These are phyloP conservation scores for Tetranychus piercei DNA, from an alignment of 2,888 invertebrate genomes.

Conservation along the genomic window DNA sequence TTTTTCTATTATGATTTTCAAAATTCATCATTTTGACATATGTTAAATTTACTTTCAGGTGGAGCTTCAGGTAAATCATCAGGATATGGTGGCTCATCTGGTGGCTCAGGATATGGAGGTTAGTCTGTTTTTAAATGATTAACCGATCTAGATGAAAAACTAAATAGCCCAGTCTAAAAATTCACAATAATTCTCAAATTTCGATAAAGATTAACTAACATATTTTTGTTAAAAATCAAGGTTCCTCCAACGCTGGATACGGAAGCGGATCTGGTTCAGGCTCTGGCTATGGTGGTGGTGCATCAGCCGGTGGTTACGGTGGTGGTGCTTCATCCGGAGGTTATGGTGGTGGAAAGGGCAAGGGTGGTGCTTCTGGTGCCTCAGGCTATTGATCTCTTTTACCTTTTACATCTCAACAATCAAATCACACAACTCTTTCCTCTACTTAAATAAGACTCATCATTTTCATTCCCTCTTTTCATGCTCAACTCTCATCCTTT, in stretches of 20 bases:
- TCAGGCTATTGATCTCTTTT: not conserved
- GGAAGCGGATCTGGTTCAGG: conserved; percentile 13
- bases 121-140: not conserved
- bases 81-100: conserved; percentile 9
- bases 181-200: not conserved
- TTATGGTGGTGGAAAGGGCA: conserved; percentile 8
- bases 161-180: not conserved
- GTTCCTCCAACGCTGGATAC: conserved; percentile 9
- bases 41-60: not conserved
- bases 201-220: too few species aligned
- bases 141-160: conserved; percentile 12
- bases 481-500: not conserved
- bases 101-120: not conserved
- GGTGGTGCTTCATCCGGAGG: conserved; percentile 3
- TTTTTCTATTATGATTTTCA: too few species aligned
- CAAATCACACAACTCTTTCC: not conserved
- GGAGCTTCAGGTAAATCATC: not conserved
- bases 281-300: conserved; percentile 3
- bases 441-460: not conserved
- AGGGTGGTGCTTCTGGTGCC: not conserved
- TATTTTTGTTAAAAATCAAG: not conserved
- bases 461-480: not conserved
- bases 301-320: conserved; percentile 1
- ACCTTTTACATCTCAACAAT: not conserved
- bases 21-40: too few species aligned